These are phyloP conservation scores for Aldabrachelys gigantea DNA, from an alignment of 2,113 vertebrate species.

Conservation along the genomic window DNA sequence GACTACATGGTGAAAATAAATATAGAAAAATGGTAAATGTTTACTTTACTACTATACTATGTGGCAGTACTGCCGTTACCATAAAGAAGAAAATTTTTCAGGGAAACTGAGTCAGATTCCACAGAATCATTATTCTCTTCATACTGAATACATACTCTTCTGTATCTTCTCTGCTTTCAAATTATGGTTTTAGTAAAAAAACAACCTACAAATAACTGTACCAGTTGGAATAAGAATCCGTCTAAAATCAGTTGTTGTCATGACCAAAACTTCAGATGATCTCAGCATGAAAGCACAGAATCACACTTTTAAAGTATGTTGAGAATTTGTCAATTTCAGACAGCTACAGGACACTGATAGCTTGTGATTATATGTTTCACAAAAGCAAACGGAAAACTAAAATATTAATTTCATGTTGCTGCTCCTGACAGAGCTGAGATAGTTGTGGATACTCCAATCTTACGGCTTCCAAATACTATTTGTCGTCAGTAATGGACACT, in stretches of 20 bases:
- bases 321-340: slow-evolving; percentile 46
- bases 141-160: not conserved
- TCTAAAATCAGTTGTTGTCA: slow-evolving; percentile 1
- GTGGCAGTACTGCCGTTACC: not conserved
- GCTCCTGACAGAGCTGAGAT: slow-evolving; percentile 59
- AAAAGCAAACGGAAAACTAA: slow-evolving; percentile 71
- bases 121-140: not conserved
- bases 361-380: slow-evolving; percentile 65
- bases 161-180: not conserved
- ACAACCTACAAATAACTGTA: not conserved
- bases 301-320: slow-evolving; percentile 3
- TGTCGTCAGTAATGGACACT: slow-evolving; percentile 72
- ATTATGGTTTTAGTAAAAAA: not conserved
- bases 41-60: not conserved
- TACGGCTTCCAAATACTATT: slow-evolving; percentile 59
- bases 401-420: slow-evolving; percentile 77
- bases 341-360: slow-evolving; percentile 43
- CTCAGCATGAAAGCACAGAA: slow-evolving; percentile 27
- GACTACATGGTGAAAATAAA: not conserved
- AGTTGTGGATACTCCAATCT: slow-evolving; percentile 49
- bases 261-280: not conserved
- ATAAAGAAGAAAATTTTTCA: not conserved
- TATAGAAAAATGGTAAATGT: not conserved
- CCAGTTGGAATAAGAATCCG: not conserved
- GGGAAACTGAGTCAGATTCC: not conserved